These are phyloP conservation scores for Dryococelus australis DNA, from an alignment of 2,888 invertebrate genomes.

Conservation along the genomic window DNA sequence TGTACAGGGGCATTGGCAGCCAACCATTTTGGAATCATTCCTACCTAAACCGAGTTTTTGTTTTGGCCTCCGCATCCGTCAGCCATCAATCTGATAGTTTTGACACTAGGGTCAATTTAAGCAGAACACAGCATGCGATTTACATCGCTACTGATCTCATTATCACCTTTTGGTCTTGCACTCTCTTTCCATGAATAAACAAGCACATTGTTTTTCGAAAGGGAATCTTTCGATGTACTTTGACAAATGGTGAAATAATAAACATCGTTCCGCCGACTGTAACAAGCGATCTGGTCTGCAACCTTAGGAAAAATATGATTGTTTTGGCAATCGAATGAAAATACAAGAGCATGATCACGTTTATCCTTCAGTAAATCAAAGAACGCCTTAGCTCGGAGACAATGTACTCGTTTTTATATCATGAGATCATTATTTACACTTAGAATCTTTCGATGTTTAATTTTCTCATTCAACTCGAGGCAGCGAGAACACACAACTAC, in stretches of 20 bases:
- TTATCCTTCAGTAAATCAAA: neutral
- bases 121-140: neutral
- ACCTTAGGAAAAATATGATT: neutral
- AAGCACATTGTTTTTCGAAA: neutral
- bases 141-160: neutral
- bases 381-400: neutral
- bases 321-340: neutral
- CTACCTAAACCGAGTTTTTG: too few relatives aligned
- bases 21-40: conserved; percentile 1
- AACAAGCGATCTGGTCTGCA: neutral
- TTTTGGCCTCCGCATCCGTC: conserved; percentile 3
- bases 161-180: neutral
- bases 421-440: neutral
- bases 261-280: neutral
- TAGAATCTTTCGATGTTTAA: neutral
- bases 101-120: neutral
- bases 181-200: conserved; percentile 4
- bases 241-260: neutral
- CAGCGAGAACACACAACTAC: neutral
- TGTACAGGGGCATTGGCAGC: neutral
- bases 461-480: neutral
- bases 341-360: neutral
- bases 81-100: neutral
- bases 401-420: neutral
- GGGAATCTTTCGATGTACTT: neutral